Percentiles rank a stretch among this genome's conserved stretches.
phyloP scores from a whole-genome alignment of 2,797 vertebrate species.

The Nyctibius grandis region DNA sequence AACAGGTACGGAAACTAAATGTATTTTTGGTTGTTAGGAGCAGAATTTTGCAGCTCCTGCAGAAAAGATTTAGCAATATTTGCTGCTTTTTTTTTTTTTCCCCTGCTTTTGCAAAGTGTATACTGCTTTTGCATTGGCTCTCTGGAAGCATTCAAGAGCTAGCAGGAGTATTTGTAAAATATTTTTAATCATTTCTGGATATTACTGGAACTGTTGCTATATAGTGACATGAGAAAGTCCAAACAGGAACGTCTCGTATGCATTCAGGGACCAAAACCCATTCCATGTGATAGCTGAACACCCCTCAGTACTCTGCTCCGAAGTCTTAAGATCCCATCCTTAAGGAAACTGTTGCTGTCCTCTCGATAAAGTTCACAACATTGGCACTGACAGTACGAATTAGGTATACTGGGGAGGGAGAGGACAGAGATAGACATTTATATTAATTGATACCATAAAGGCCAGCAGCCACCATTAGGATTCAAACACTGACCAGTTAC shows the following conservation, averaged over 20 bases:
- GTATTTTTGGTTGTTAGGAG: not conserved
- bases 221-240: not conserved
- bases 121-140: not conserved
- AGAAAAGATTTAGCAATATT: not conserved
- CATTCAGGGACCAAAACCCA: not conserved
- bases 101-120: not conserved
- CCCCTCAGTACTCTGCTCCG: not conserved
- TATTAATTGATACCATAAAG: not conserved
- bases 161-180: not conserved
- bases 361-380: not conserved
- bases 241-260: not conserved
- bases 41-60: not conserved
- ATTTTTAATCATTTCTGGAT: not conserved
- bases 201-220: not conserved
- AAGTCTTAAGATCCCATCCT: not conserved
- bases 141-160: not conserved
- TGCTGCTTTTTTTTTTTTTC: not conserved
- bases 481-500: not conserved
- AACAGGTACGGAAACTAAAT: not conserved
- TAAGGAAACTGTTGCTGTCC: not conserved
- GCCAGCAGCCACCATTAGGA: not conserved
- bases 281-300: not conserved
- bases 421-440: not conserved
- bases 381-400: not conserved
- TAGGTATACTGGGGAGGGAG: accelerated